Base-by-base conservation (phyloP, 2,113 vertebrate genomes). In the Micromys minutus region DNA sequence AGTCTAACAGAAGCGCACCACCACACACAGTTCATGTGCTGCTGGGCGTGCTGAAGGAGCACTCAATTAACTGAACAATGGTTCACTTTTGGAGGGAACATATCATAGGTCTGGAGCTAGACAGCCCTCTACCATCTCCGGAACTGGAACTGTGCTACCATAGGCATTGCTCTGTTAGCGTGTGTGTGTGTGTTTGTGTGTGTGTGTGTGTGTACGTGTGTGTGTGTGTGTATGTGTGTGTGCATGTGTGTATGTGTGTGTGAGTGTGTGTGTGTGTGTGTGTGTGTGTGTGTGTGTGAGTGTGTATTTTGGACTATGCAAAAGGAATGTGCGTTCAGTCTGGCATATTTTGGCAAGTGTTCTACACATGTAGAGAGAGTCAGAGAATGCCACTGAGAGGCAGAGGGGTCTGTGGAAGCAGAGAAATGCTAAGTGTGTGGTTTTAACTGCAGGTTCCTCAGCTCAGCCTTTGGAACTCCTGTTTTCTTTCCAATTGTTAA, bases 71-170 rank as follows among this genome's bases (percentile, higher is more conserved):
- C 75, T 12, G 31, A 31, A 34, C 47, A 6, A 45, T 34, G 26
- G 2, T 31, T 21, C 42, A 1, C 39, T n/a, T 57, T 59, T 5
- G 15, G 26, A 39, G 2, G 11, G 2, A 24, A 8, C 9, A 0
- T 22, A 2, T 45, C 57, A 31, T 19, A 84, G 39, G 12, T 39
- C 47, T 81, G 52, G 55, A 79, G 50, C 31, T 79, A 55, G 34
- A 36, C 31, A 55, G 9, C 31, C 16, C 31, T 55, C 76, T 79
- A 36, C 47, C 31, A 19, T 22, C 10, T 80, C 59, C 29, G 0
- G 36, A 24, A 3, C 31, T 57, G 8, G 50, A 36, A 9, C 24
- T 36, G 59, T 63, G n/a, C 24, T n/a, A 5, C 12, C 57, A 3
- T 42, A 39, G 2, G 1, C 0, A 2, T 17, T 59, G 8, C 13